phyloP scores from a whole-genome alignment of 2,888 invertebrate genomes.

The Lasius platythorax region DNA sequence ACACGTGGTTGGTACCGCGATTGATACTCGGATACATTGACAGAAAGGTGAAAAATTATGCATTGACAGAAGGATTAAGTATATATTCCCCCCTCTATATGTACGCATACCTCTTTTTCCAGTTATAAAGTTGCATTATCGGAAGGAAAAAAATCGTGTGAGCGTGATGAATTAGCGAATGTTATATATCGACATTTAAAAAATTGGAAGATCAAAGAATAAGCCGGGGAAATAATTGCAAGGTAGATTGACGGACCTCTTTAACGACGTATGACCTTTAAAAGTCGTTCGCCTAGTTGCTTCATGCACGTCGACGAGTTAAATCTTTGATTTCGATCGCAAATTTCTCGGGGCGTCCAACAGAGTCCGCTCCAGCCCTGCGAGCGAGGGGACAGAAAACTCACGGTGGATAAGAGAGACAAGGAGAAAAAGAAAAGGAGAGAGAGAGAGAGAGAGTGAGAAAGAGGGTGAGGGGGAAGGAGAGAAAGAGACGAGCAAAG shows the following conservation, averaged over 20 bases:
- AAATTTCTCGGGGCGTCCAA: conserved; percentile 24
- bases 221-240: not conserved
- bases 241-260: not conserved
- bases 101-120: too few species aligned
- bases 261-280: conserved; percentile 30
- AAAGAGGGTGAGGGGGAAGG: conserved; percentile 31
- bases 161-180: not conserved
- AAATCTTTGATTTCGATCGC: conserved; percentile 37
- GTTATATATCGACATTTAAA: not conserved
- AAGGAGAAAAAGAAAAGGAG: conserved; percentile 14
- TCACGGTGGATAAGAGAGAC: conserved; percentile 13
- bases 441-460: conserved; percentile 22
- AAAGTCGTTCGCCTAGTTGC: conserved; percentile 17
- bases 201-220: not conserved
- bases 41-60: too few species aligned
- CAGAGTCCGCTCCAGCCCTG: conserved; percentile 43
- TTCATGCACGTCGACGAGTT: not conserved
- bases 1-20: too few species aligned
- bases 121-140: not conserved
- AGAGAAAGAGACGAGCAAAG: conserved; percentile 28
- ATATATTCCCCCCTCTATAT: not conserved
- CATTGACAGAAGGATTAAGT: too few species aligned
- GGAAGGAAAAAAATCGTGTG: not conserved
- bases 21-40: too few species aligned
- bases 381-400: conserved; percentile 28